phyloP scores from a whole-genome alignment of 2,113 vertebrate genomes.

The Crotalus horridus region DNA sequence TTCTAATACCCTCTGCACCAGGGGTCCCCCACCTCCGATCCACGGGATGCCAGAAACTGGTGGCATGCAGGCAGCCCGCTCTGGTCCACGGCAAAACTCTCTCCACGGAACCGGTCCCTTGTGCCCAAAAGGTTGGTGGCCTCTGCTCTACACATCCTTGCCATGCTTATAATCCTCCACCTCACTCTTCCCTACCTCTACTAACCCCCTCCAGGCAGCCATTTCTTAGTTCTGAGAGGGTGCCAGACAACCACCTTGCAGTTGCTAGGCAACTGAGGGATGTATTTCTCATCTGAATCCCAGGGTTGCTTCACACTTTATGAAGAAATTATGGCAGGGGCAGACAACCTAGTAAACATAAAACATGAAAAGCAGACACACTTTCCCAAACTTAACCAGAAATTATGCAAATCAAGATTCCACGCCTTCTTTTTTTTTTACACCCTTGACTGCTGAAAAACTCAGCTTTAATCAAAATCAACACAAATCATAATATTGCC shows the following conservation, averaged over 20 bases:
- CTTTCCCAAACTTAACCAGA: neutral
- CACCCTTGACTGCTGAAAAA: neutral
- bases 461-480: neutral
- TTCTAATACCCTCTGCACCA: neutral
- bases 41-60: too few species aligned
- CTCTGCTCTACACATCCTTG: neutral
- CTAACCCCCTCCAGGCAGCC: neutral
- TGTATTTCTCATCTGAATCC: neutral
- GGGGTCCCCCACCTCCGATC: too few species aligned
- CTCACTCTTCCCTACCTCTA: neutral
- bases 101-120: too few species aligned
- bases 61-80: too few species aligned
- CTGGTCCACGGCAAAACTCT: too few species aligned
- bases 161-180: neutral
- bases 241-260: neutral
- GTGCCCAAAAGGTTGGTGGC: too few species aligned
- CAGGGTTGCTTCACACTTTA: neutral
- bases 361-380: neutral
- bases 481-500: neutral
- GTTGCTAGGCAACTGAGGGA: neutral
- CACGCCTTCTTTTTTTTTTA: neutral
- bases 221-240: neutral
- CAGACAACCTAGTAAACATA: neutral
- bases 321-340: neutral
- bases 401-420: neutral